Base-by-base conservation (phyloP, 1,140 invertebrate species). In the Heterodera carotae region DNA sequence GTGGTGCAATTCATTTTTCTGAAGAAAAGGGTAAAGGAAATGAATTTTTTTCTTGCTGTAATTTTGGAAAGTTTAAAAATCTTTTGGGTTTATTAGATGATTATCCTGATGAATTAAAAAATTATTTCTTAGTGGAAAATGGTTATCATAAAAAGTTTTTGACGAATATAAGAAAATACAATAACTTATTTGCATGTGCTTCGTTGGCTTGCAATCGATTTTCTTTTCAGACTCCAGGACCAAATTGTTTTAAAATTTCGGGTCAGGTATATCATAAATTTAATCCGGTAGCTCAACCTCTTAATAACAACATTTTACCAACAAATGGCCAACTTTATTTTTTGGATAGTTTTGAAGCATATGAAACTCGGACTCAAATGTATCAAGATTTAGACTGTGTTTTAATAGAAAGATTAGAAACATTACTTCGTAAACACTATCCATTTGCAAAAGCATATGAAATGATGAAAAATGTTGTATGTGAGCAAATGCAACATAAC, bases 271-370 rank as follows among this genome's bases (percentile, higher is more conserved):
- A n/a, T n/a, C n/a, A n/a, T n/a, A 56, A 56, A 56, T 56, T 56
- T 56, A 56, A 56, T 56, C 10, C 53, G 10, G 10, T n/a, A 56
- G 10, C n/a, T 56, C n/a, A n/a, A 12, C 53, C 53, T n/a, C n/a
- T n/a, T 56, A n/a, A 12, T 56, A n/a, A n/a, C 10, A 56, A 10
- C n/a, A n/a, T 12, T 12, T 56, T 56, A n/a, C 53, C 53, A 56
- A 56, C 53, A 56, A 56, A 56, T n/a, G 53, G 53, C 10, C 53
- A 56, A n/a, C 53, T 56, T 56, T 56, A 56, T 56, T 56, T 56
- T n/a, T 10, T 56, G 10, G 53, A 56, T 12, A 12, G 10, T 56
- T 12, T 12, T 56, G 53, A 56, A 56, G 53, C 53, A 12, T 12
- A 56, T 56, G 10, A 12, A n/a, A 10, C 10, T 12, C 53, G n/a